Percentiles rank a stretch among this genome's conserved stretches.
phyloP scores from a whole-genome alignment of 2,113 vertebrate genomes.

The Damaliscus lunatus region DNA sequence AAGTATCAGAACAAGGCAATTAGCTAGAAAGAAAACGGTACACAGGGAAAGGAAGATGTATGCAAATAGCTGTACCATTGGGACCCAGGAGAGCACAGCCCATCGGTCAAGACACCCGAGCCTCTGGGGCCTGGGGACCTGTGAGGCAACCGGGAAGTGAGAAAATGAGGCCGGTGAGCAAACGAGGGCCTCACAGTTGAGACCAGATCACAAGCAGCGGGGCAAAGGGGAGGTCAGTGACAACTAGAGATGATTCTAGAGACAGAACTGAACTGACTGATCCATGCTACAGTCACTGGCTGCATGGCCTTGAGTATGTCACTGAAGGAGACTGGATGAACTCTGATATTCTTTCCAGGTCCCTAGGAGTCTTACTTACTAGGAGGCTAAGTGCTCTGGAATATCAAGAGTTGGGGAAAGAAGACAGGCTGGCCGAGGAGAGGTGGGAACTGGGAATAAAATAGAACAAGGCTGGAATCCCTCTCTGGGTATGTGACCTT shows the following conservation, averaged over 20 bases:
- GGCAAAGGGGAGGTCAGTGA: neutral
- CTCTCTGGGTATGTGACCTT: neutral
- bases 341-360: neutral
- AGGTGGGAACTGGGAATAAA: neutral
- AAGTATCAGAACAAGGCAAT: slow-evolving; percentile 54
- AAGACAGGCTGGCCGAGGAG: neutral
- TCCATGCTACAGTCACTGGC: neutral
- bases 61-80: fast-evolving
- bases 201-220: neutral
- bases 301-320: neutral
- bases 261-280: neutral
- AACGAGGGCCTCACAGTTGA: neutral
- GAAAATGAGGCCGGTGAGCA: neutral
- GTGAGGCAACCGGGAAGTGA: fast-evolving
- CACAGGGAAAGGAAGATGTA: neutral
- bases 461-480: neutral
- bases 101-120: fast-evolving
- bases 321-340: neutral
- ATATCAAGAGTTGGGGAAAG: neutral
- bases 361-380: neutral
- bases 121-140: neutral
- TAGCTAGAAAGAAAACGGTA: neutral
- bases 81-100: neutral
- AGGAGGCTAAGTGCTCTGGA: neutral
- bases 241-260: neutral